phyloP scores from a whole-genome alignment of 2,113 vertebrate species.

The Amia ocellicauda region DNA sequence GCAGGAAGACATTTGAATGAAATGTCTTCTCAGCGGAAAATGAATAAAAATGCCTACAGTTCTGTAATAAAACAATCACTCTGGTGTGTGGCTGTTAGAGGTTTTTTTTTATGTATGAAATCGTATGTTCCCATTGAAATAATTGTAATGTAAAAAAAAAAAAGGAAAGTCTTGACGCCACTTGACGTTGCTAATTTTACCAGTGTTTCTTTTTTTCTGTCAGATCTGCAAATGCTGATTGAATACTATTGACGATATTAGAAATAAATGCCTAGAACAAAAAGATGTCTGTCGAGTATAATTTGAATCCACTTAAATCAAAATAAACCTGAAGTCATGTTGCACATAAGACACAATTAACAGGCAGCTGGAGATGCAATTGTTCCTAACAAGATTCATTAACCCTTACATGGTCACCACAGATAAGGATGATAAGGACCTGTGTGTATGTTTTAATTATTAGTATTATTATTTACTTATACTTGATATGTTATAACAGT shows the following conservation, averaged over 20 bases:
- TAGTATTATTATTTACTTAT: no score
- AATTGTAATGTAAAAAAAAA: constrained; percentile 21
- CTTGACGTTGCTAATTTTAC: constrained; percentile 51
- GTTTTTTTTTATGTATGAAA: constrained; percentile 7
- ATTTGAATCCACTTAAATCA: constrained; percentile 15
- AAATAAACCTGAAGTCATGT: not conserved
- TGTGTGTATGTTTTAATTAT: no score
- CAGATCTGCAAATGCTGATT: constrained; percentile 36
- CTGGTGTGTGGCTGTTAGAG: not conserved
- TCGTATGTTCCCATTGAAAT: constrained; percentile 13
- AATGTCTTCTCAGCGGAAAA: not conserved
- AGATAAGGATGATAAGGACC: no score
- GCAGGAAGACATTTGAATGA: not conserved
- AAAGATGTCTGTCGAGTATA: constrained; percentile 10
- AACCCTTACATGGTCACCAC: not conserved
- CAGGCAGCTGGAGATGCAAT: not conserved
- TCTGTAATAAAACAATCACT: not conserved
- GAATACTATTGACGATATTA: constrained; percentile 35
- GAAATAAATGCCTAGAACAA: constrained; percentile 52
- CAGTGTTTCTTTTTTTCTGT: constrained; percentile 43
- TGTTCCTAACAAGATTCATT: no score
- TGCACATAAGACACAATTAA: not conserved
- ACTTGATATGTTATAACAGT: no score
- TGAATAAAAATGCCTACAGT: not conserved
- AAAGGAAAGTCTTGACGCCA: constrained; percentile 38